Evolutionary conservation across 2,888 invertebrate species (phyloP).

Genomic region (Antitype chi): DNA sequence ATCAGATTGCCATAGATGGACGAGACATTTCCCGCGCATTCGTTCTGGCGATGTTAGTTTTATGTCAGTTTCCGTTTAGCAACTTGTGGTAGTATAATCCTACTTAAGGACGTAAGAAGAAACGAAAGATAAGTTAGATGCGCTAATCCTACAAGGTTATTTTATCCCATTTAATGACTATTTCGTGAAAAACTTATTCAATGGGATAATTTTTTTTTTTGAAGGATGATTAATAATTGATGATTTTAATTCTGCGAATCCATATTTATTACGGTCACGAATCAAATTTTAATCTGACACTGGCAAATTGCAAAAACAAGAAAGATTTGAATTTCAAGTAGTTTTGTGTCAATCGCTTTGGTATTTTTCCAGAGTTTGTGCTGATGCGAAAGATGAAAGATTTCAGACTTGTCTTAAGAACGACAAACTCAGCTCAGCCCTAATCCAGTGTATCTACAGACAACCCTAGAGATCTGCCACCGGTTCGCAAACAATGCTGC

Average conservation of each 20-base stretch:
- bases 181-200: too few relatives aligned
- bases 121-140: neutral
- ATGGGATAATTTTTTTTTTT: too few relatives aligned
- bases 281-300: too few relatives aligned
- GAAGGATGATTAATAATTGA: too few relatives aligned
- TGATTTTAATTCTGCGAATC: too few relatives aligned
- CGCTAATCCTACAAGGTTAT: too few relatives aligned
- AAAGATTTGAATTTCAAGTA: too few relatives aligned
- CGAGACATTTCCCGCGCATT: neutral
- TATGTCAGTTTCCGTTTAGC: neutral
- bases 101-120: neutral
- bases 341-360: neutral
- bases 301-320: too few relatives aligned
- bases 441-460: neutral
- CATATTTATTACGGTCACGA: too few relatives aligned
- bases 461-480: constrained; percentile 13
- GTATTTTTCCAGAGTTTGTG: neutral
- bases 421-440: constrained; percentile 10
- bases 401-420: neutral
- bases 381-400: too few relatives aligned
- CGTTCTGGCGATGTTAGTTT: neutral
- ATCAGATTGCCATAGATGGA: neutral
- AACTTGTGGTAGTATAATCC: neutral
- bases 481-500: constrained; percentile 28
- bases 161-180: too few relatives aligned